These are phyloP conservation scores for Hippocampus abdominalis DNA, from an alignment of 2,113 vertebrate species.

Conservation along the genomic window DNA sequence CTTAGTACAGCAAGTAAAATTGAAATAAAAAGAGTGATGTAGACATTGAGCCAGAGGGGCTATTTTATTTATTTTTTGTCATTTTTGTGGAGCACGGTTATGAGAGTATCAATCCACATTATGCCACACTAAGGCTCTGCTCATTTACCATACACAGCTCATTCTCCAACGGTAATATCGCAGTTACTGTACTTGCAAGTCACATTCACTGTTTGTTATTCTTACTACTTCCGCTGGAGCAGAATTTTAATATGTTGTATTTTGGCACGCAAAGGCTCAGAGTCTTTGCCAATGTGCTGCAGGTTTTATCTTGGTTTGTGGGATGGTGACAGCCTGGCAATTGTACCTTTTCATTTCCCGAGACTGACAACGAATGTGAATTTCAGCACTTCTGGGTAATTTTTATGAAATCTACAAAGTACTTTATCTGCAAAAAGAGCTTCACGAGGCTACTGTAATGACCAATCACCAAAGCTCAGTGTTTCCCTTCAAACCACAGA, in stretches of 20 bases:
- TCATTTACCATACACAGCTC: slow-evolving; percentile 45
- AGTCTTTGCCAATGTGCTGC: slow-evolving; percentile 36
- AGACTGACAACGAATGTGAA: slow-evolving; percentile 15
- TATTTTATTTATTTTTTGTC: slow-evolving; percentile 24
- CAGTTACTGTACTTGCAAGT: slow-evolving; percentile 51
- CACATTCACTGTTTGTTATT: slow-evolving; percentile 52
- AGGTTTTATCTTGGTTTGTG: slow-evolving; percentile 29
- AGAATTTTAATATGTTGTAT: slow-evolving; percentile 44
- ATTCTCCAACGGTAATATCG: slow-evolving; percentile 44
- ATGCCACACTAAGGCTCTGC: slow-evolving; percentile 44
- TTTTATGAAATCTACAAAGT: slow-evolving; percentile 11
- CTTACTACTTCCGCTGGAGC: slow-evolving; percentile 24
- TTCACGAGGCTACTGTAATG: not conserved
- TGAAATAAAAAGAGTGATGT: slow-evolving; percentile 41
- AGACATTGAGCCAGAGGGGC: slow-evolving; percentile 49
- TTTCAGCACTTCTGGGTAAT: slow-evolving; percentile 3
- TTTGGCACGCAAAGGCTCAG: slow-evolving; percentile 29
- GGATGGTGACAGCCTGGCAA: slow-evolving; percentile 17
- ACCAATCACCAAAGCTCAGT: slow-evolving; percentile 6
- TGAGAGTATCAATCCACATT: slow-evolving; percentile 63
- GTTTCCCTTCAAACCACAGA: slow-evolving; percentile 12
- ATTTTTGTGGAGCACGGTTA: slow-evolving; percentile 49
- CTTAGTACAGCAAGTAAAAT: slow-evolving; percentile 33
- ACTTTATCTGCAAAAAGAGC: not conserved
- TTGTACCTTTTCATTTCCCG: slow-evolving; percentile 15